These are phyloP conservation scores for Eulithis prunata DNA, from an alignment of 2,888 invertebrate species.

Conservation along the genomic window DNA sequence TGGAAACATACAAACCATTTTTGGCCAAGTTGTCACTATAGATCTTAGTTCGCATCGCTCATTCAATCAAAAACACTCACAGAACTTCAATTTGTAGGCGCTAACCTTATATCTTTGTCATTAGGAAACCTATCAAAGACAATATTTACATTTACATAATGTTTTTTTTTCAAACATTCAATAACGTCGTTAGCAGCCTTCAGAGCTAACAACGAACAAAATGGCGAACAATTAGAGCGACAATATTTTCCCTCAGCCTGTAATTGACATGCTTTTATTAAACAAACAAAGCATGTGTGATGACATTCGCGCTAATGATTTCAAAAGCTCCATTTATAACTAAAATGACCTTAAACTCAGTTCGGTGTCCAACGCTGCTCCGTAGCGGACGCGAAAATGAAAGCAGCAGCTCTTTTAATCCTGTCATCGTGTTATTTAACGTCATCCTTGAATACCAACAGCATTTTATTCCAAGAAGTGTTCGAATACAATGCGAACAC, in stretches of 20 bases:
- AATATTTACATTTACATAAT: slow-evolving; percentile 17
- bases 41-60: too few relatives aligned
- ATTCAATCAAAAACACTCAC: too few relatives aligned
- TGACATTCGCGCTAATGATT: slow-evolving; percentile 69
- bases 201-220: slow-evolving; percentile 34
- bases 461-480: slow-evolving; percentile 58
- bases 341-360: slow-evolving; percentile 61
- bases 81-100: too few relatives aligned
- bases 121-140: background rate
- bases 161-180: slow-evolving; percentile 15
- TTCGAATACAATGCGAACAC: slow-evolving; percentile 63
- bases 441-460: slow-evolving; percentile 24
- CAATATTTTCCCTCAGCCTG: slow-evolving; percentile 68
- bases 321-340: slow-evolving; percentile 51
- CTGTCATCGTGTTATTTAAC: slow-evolving; percentile 46
- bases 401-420: slow-evolving; percentile 46
- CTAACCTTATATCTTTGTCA: background rate
- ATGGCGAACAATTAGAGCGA: slow-evolving; percentile 59
- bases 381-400: slow-evolving; percentile 47
- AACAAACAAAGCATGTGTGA: slow-evolving; percentile 56
- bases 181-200: slow-evolving; percentile 23
- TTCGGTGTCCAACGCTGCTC: slow-evolving; percentile 43
- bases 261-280: slow-evolving; percentile 77
- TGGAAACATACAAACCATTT: too few relatives aligned
- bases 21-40: too few relatives aligned